Conservation (phyloP, 2,113 vertebrate species). For the Galeopterus variegatus region DNA sequence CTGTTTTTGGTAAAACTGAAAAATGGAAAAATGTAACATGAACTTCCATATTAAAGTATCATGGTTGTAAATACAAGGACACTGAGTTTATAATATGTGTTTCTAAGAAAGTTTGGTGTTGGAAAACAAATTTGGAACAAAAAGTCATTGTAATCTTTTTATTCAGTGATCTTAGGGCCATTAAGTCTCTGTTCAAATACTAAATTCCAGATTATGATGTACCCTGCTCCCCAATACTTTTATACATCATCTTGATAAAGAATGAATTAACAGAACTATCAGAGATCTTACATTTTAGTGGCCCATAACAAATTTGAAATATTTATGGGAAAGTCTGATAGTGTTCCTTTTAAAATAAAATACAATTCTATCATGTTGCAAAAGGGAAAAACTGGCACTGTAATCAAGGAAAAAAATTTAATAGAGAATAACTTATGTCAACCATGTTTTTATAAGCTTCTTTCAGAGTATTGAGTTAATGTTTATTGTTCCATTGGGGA, state of each 20-base stretch:
- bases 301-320: conserved; percentile 70
- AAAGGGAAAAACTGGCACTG: conserved; percentile 66
- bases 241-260: conserved; percentile 58
- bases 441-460: conserved; percentile 82
- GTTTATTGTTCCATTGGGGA: conserved; percentile 81
- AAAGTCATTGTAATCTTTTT: background rate
- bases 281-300: conserved; percentile 67
- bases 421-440: conserved; percentile 76
- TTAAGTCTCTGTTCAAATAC: background rate
- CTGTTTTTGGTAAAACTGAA: conserved; percentile 49
- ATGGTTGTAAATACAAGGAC: background rate
- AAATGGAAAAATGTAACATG: conserved; percentile 39
- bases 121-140: conserved; percentile 51
- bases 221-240: conserved; percentile 44
- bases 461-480: conserved; percentile 82
- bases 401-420: conserved; percentile 51
- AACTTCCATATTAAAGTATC: conserved; percentile 20
- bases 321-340: conserved; percentile 69
- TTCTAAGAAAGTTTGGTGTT: background rate
- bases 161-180: conserved; percentile 17
- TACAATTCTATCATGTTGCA: conserved; percentile 19
- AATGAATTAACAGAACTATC: conserved; percentile 70
- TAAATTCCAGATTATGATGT: conserved; percentile 52
- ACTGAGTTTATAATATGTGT: background rate
- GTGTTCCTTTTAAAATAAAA: conserved; percentile 70